Conservation (phyloP, 2,888 invertebrate species). For the Nebria brevicollis region DNA sequence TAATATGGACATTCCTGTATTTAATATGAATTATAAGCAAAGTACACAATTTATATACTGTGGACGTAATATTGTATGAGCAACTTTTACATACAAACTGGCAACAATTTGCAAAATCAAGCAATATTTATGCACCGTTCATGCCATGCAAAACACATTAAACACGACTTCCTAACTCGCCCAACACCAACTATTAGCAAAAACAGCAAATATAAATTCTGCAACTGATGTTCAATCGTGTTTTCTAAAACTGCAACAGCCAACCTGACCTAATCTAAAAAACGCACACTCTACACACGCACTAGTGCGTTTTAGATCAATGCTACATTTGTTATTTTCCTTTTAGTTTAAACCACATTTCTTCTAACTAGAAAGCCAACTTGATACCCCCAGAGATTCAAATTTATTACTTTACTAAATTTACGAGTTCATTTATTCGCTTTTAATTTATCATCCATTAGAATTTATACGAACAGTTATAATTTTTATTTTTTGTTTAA, state of each 20-base stretch:
- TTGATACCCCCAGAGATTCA: not conserved
- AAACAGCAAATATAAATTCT: constrained; percentile 14
- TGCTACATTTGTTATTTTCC: not conserved
- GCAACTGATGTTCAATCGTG: not conserved
- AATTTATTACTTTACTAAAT: not conserved
- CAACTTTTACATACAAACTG: not conserved
- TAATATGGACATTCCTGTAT: not conserved
- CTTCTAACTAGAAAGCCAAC: not conserved
- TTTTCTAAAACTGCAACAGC: constrained; percentile 6
- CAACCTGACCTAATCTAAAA: not conserved
- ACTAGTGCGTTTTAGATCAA: too few relatives aligned
- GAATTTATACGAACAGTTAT: too few relatives aligned
- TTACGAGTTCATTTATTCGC: not conserved
- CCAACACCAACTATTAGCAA: constrained; percentile 3
- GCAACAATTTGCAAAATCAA: constrained; percentile 13
- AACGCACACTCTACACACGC: not conserved
- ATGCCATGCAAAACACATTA: not conserved
- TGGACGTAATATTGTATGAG: not conserved
- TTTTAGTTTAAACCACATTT: not conserved
- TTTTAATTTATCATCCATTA: not conserved
- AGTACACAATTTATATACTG: not conserved
- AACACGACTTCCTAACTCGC: constrained; percentile 2
- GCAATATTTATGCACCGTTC: not conserved
- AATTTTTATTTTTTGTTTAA: too few relatives aligned
- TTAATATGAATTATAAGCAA: not conserved